Evolutionary conservation across 2,888 invertebrate species (phyloP).

Genomic region (Netelia fuscicornis): DNA sequence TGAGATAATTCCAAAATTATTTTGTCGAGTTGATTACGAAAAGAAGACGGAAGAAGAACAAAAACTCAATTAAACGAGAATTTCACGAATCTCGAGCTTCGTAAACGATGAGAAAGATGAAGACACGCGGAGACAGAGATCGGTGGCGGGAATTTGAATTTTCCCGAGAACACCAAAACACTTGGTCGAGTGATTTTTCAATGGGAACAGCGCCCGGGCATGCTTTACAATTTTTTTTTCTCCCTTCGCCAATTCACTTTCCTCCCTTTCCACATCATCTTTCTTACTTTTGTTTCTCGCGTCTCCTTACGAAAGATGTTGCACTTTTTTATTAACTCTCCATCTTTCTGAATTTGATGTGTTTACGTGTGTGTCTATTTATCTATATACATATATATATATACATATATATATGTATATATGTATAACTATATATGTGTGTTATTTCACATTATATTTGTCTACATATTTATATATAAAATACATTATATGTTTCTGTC

Average conservation of each 20-base stretch:
- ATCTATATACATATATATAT: conserved; percentile 31
- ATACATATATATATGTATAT: conserved; percentile 40
- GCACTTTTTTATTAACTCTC: conserved; percentile 46
- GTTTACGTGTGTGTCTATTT: conserved; percentile 50
- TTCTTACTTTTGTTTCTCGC: no score
- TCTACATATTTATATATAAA: conserved; percentile 31
- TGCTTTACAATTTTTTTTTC: no score
- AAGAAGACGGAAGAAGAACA: not conserved
- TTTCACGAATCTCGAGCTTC: conserved; percentile 26
- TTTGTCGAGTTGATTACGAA: not conserved
- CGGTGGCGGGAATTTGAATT: conserved; percentile 6
- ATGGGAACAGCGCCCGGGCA: not conserved
- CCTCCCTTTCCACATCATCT: not conserved
- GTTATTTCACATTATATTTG: conserved; percentile 18
- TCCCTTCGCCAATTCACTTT: conserved; percentile 2
- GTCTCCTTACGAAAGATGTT: no score
- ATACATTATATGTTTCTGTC: conserved; percentile 57
- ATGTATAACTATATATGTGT: conserved; percentile 44
- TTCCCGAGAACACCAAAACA: not conserved
- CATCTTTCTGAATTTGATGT: conserved; percentile 52
- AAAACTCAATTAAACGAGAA: not conserved
- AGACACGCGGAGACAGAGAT: not conserved
- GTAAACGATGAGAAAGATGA: not conserved
- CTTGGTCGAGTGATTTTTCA: not conserved
- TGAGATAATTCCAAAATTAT: conserved; percentile 67